Base-by-base conservation (phyloP, 2,797 vertebrate species). In the Botia almorhae region DNA sequence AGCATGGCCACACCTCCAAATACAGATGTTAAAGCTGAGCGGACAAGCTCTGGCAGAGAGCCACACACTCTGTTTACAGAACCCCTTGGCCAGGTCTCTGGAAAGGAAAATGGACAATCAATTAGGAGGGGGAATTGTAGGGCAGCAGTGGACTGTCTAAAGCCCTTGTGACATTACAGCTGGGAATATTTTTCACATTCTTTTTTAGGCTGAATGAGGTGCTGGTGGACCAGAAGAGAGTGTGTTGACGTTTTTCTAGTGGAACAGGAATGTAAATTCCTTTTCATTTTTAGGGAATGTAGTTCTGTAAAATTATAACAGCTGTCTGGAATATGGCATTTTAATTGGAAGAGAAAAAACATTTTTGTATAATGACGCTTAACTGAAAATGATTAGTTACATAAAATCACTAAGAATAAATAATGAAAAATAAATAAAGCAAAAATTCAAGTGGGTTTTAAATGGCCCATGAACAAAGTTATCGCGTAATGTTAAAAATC, bases 161-260 rank as follows among this genome's bases (percentile, higher is more conserved):
- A 26, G 74, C 85, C 87, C 89, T 90, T 89, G 89, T 93, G 90
- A 91, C 87, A 78, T 83, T 85, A 85, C 91, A 91, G 88, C 89
- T 91, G 88, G 83, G 88, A 93, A 88, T 87, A 89, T 90, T 92
- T 93, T 91, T 85, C 88, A 86, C 88, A 80, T 84, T 83, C 87
- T 90, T 89, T 81, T 81, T 69, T 82, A 60, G 43, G 48, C n/a
- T 75, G 60, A 36, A 60, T 68, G 39, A 78, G 64, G 48, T 56
- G 39, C 23, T 55, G 7, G 12, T n/a, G 68, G 53, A 36, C 29
- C 61, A 46, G 17, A 51, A 80, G 39, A 60, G 17, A 58, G 64
- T 67, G 50, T 53, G 64, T 63, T 23, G 2, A 71, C 43, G 53
- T 64, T 64, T 1, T 39, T 71, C 29, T 26, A 53, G 29, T 71